Evolutionary conservation across 2,888 invertebrate genomes (phyloP).

Genomic region (Dicycla oo): DNA sequence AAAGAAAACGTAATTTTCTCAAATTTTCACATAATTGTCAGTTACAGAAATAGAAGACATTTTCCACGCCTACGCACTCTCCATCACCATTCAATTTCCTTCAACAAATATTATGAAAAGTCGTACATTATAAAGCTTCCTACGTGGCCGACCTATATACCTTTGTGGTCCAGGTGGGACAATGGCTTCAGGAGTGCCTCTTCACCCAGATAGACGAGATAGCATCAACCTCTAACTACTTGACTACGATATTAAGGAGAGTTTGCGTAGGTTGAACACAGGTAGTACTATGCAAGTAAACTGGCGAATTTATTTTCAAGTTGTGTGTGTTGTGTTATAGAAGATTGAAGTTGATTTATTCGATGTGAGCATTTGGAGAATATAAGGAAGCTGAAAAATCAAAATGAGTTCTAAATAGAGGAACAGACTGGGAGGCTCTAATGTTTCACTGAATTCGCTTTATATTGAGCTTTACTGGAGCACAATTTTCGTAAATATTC

Average conservation of each 20-base stretch:
- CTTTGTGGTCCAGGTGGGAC: slow-evolving; percentile 71
- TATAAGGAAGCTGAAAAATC: too few species aligned
- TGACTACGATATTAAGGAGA: slow-evolving; percentile 19
- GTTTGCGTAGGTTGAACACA: slow-evolving; percentile 21
- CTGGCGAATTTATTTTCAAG: not conserved
- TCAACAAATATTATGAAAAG: slow-evolving; percentile 47
- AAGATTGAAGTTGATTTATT: not conserved
- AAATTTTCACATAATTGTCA: not conserved
- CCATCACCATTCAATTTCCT: slow-evolving; percentile 23
- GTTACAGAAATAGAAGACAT: slow-evolving; percentile 22
- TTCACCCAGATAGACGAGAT: slow-evolving; percentile 78
- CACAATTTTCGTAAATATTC: not conserved
- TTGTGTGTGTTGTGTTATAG: not conserved
- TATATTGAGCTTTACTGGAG: not conserved
- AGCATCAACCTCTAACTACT: slow-evolving; percentile 60
- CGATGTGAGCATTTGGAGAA: not conserved
- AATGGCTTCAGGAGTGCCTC: slow-evolving; percentile 73
- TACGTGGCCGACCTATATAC: slow-evolving; percentile 55
- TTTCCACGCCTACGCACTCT: slow-evolving; percentile 1
- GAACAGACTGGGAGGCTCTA: not conserved
- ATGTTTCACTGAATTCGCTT: not conserved
- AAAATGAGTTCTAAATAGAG: too few species aligned
- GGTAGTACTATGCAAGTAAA: slow-evolving; percentile 9
- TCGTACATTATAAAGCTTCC: slow-evolving; percentile 40
- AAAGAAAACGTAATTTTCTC: not conserved